Percentiles rank a stretch among this genome's conserved stretches.
Conservation (phyloP, 1,140 invertebrate species). For the Sminthurinus signatus region DNA sequence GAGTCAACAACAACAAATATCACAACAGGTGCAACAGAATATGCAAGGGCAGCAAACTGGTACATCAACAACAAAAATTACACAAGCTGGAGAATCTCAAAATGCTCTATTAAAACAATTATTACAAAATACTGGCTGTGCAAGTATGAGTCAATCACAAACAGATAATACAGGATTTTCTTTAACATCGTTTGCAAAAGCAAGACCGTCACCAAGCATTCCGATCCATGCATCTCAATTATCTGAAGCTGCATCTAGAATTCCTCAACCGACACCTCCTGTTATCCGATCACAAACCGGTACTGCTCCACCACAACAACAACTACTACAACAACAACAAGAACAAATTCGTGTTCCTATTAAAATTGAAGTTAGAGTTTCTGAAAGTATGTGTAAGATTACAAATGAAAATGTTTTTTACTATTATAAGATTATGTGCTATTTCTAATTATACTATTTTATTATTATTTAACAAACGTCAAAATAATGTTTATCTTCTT, state of each 20-base stretch:
- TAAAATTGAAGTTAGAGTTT: conserved; percentile 16
- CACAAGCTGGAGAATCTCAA: conserved; percentile 64
- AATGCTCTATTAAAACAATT: conserved; percentile 85
- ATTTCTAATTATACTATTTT: too few relatives aligned
- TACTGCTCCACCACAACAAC: too few relatives aligned
- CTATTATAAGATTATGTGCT: too few relatives aligned
- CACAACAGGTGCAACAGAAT: too few relatives aligned
- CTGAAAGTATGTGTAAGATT: conserved; percentile 15
- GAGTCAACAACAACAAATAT: too few relatives aligned
- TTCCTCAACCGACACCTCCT: conserved; percentile 29
- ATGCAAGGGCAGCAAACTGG: not conserved
- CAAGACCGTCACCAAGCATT: conserved; percentile 9
- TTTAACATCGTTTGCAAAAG: conserved; percentile 23
- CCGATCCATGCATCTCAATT: conserved; percentile 28
- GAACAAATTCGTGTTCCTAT: conserved; percentile 17
- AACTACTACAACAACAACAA: not conserved
- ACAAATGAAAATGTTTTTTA: too few relatives aligned
- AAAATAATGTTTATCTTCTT: too few relatives aligned
- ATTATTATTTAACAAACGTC: too few relatives aligned
- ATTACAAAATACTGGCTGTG: conserved; percentile 72
- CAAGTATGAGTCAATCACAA: conserved; percentile 49
- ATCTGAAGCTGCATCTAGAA: conserved; percentile 38
- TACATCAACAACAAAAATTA: conserved; percentile 31
- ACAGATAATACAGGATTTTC: conserved; percentile 38
- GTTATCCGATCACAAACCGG: not conserved